A percentile compares a stretch with the other conserved stretches of the same genome.
Conservation (phyloP, 1,140 invertebrate species). For the Geopemphigus sp. region DNA sequence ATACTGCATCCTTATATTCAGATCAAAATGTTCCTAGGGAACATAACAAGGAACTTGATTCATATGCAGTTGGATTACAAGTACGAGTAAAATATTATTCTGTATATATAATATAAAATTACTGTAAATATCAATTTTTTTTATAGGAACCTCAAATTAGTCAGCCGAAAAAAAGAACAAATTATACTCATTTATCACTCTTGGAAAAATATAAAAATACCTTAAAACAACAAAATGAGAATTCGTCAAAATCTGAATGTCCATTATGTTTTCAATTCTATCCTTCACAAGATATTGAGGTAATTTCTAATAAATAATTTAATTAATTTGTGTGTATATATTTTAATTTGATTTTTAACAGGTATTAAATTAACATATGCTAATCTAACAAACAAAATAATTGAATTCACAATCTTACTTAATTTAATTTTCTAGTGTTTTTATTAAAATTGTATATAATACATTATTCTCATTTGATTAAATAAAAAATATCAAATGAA, state of each 20-base stretch:
- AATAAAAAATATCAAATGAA: too few relatives aligned
- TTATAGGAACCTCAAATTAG: neutral
- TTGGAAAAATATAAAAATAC: neutral
- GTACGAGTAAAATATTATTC: neutral
- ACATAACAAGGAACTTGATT: neutral
- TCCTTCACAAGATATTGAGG: slow-evolving; percentile 26
- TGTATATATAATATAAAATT: neutral
- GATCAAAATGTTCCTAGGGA: neutral
- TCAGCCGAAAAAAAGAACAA: neutral
- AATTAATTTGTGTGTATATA: too few relatives aligned
- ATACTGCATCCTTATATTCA: neutral
- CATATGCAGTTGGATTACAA: neutral
- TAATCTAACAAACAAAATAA: too few relatives aligned
- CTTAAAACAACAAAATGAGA: neutral
- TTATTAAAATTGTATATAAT: too few relatives aligned
- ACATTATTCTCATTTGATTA: too few relatives aligned
- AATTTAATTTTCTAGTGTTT: too few relatives aligned
- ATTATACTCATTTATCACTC: neutral
- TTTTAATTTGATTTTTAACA: too few relatives aligned
- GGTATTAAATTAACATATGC: too few relatives aligned
- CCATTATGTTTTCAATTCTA: slow-evolving; percentile 1
- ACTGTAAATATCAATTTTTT: neutral
- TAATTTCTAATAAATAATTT: neutral
- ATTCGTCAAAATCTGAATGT: neutral
- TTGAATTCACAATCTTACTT: too few relatives aligned